Evolutionary conservation across 1,140 invertebrate species (phyloP), one percentile per base, ranked within the genome.

Genomic region (Drosophila lacertosa): DNA sequence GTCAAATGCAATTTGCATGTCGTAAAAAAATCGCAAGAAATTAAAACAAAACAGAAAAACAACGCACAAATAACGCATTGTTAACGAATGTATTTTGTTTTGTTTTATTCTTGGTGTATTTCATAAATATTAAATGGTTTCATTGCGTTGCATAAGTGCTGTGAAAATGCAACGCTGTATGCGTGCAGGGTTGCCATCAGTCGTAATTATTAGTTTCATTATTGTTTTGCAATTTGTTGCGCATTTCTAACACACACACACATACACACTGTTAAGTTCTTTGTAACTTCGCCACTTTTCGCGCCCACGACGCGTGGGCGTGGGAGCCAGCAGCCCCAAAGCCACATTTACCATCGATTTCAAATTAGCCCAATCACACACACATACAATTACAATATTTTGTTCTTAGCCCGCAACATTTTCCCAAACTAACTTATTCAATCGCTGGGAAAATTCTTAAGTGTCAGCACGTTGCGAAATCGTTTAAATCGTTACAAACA

Each of bases 1-100:
- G 81, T 86, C 73, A 74, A 81, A 86, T 84, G 82, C 80, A 80
- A 86, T 84, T 80, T 80, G 77, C 63, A 81, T 77, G 57, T 48
- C 45, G 45, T 55, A 58, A 22, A 66, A 59, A 51, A 50, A 22
- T n/a, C 13, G 15, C 10, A 64, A 37, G 22, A 48, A 71, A 39
- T 39, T 20, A 39, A 48, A 40, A 65, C n/a, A 11, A 24, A 11
- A 32, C 1, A 13, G 24, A 53, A 18, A 42, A 48, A 9, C 53
- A n/a, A 26, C 20, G 58, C 18, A 42, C 3, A 10, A 35, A 48
- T 51, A 70, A 59, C 47, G 73, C 55, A 82, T 77, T 81, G 73
- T 76, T 47, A 37, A 37, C n/a, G 13, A 48, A n/a, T 48, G 32
- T 39, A 5, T 24, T 0, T 24, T 68, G 39, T 57, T 33, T 47